phyloP scores from a whole-genome alignment of 92 coral and sea anemone genomes.

The Desmophyllum pertusum region DNA sequence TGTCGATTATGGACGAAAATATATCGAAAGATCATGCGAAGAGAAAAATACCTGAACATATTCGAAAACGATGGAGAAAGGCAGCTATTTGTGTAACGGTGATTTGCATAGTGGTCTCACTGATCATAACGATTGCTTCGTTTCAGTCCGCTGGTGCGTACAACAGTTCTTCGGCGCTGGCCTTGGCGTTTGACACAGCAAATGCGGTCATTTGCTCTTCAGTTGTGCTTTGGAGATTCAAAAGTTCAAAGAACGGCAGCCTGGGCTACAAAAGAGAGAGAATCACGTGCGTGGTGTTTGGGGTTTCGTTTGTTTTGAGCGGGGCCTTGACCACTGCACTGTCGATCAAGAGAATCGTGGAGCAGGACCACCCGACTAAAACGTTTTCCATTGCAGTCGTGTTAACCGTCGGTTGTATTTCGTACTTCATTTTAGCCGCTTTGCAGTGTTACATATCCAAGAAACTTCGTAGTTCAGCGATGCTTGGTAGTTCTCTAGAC shows the following conservation, averaged over 20 bases:
- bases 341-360: constrained; percentile 25
- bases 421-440: constrained; percentile 24
- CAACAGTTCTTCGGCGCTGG: constrained; percentile 42
- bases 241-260: constrained; percentile 27
- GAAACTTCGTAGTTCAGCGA: constrained; percentile 42
- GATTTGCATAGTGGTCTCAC: constrained; percentile 30
- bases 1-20: constrained; percentile 42
- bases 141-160: constrained; percentile 6
- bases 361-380: constrained; percentile 10
- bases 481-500: constrained; percentile 41
- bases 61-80: constrained; percentile 30
- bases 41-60: constrained; percentile 30
- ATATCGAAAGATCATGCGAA: constrained; percentile 20
- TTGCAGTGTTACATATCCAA: constrained; percentile 23
- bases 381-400: neutral
- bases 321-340: constrained; percentile 37
- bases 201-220: constrained; percentile 23
- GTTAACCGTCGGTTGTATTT: neutral
- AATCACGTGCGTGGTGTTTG: constrained; percentile 25
- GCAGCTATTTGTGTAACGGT: constrained; percentile 52
- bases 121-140: constrained; percentile 28
- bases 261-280: constrained; percentile 27
- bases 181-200: constrained; percentile 26
- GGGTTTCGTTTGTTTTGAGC: constrained; percentile 12
- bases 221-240: constrained; percentile 36